Base-by-base conservation (phyloP, 2,797 vertebrate species). In the Xenopus petersii region DNA sequence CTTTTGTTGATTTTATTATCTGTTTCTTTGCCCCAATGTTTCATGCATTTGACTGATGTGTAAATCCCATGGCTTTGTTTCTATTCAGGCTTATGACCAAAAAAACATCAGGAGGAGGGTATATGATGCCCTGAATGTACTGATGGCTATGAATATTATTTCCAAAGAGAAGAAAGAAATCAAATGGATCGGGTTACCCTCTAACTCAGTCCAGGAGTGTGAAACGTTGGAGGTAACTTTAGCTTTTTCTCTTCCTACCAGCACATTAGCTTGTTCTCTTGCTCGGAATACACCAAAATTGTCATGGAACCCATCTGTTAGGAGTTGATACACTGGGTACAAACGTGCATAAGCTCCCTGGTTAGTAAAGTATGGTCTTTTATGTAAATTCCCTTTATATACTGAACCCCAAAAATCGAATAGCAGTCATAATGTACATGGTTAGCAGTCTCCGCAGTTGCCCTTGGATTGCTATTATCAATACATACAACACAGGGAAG, bases 121-220 rank as follows among this genome's bases (percentile, higher is more conserved):
- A 79, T 95, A 95, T 0, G 94, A 95, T 81, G 94, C 94, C 10
- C 90, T 95, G 71, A 95, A 95, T 9, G 94, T 95, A 55, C 84
- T 95, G 66, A 95, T 95, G 94, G 94, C 94, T 54, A 95, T 95
- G 93, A 95, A 95, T 83, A 95, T 95, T 11, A 95, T 95, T 86
- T 95, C 94, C 74, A 95, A 95, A 84, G 93, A 94, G 80, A 95
- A 94, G 84, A 95, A 95, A 79, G 94, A 95, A 86, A 95, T 95
- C 77, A 91, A 91, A 21, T 95, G 94, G 93, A 94, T 95, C 0
- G 93, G 93, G 24, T 86, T 95, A 71, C 94, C 93, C 67, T 95
- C 93, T 60, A 95, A 95, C 74, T 95, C 94, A 0, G 93, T 93
- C 79, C 93, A 94, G 84, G 93, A 95, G 74, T 95, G 93, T 85